Percentiles rank a stretch among this genome's conserved stretches.
Evolutionary conservation across 2,888 invertebrate genomes (phyloP).

Genomic region (Polydrusus cervinus): DNA sequence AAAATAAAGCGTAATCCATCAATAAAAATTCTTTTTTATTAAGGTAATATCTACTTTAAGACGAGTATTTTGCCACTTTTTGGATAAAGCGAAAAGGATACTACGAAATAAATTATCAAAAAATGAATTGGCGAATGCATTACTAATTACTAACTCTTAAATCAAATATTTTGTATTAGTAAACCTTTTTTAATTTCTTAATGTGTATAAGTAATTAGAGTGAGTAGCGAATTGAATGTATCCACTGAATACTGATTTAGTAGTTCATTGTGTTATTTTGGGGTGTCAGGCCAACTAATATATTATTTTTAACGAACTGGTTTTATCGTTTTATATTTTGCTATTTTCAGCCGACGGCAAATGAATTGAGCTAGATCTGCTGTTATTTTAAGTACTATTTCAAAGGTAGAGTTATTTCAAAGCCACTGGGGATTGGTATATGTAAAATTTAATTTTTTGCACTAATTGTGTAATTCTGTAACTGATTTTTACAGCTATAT

Average conservation of each 20-base stretch:
- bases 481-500: too few relatives aligned
- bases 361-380: constrained; percentile 13
- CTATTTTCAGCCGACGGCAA: constrained; percentile 29
- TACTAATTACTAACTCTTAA: background rate
- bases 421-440: background rate
- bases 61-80: too few relatives aligned
- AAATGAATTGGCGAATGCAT: too few relatives aligned
- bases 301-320: background rate
- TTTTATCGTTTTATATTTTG: background rate
- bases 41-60: too few relatives aligned
- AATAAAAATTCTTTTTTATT: too few relatives aligned
- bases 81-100: too few relatives aligned
- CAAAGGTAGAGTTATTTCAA: constrained; percentile 24
- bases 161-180: background rate
- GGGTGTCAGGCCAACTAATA: constrained; percentile 19
- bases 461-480: background rate
- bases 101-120: too few relatives aligned
- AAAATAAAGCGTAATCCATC: too few relatives aligned
- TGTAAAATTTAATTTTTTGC: background rate
- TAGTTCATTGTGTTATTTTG: constrained; percentile 1
- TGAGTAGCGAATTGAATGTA: background rate
- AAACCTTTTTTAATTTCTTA: background rate
- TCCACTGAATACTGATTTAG: background rate
- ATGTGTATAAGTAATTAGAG: background rate
- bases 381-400: constrained; percentile 10